These are phyloP conservation scores for Poeciliopsis gracilis DNA, from an alignment of 2,797 vertebrate genomes.

Conservation along the genomic window DNA sequence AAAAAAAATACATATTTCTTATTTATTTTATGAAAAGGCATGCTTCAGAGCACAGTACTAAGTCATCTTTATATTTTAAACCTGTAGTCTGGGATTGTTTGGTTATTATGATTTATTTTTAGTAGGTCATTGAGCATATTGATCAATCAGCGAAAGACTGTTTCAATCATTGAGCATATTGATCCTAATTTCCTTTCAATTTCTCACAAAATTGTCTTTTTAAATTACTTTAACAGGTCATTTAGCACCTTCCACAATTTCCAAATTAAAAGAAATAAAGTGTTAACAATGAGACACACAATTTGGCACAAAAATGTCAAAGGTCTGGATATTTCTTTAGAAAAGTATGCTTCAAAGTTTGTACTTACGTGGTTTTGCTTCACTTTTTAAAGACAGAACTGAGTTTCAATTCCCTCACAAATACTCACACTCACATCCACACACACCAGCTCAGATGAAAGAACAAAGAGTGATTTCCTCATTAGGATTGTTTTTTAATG, in stretches of 20 bases:
- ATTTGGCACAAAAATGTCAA: not conserved
- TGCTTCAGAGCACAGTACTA: not conserved
- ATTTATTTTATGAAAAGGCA: not conserved
- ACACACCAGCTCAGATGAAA: constrained; percentile 44
- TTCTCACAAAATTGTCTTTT: not conserved
- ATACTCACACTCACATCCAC: constrained; percentile 33
- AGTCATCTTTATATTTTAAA: not conserved
- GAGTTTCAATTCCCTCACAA: constrained; percentile 6
- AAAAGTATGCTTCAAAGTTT: not conserved
- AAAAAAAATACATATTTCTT: no score
- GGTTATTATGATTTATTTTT: not conserved
- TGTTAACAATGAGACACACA: not conserved
- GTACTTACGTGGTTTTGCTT: not conserved
- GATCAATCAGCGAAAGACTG: not conserved
- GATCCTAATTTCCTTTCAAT: not conserved
- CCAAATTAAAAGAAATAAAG: not conserved
- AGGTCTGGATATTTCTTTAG: not conserved
- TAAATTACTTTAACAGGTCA: not conserved
- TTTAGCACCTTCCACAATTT: not conserved
- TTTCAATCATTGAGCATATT: not conserved
- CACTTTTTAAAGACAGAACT: constrained; percentile 21
- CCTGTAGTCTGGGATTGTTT: not conserved
- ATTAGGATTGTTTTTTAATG: constrained; percentile 78
- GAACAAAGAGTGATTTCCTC: constrained; percentile 77
- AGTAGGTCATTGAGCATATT: not conserved